Conservation (phyloP, 2,888 invertebrate species). For the Synanthedon tipuliformis region DNA sequence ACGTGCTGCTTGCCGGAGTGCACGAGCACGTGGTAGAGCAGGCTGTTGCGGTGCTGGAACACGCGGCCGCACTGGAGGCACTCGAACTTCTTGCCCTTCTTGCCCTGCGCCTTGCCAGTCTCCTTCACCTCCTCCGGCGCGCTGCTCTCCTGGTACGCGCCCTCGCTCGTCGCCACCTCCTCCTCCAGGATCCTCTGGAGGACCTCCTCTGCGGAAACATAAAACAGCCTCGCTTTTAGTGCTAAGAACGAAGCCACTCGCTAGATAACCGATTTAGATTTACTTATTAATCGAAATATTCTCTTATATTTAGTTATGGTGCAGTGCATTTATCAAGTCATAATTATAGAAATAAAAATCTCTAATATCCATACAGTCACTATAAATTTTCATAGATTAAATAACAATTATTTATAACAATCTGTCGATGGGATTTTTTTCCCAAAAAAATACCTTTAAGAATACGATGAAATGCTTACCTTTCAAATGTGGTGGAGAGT, state of each 20-base stretch:
- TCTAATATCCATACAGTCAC: too few species aligned
- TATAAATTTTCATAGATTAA: too few species aligned
- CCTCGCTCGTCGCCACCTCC: conserved; percentile 23
- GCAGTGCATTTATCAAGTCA: too few species aligned
- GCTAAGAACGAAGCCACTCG: too few species aligned
- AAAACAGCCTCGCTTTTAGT: not conserved
- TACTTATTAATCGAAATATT: too few species aligned
- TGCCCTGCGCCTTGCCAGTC: conserved; percentile 13
- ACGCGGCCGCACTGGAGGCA: conserved; percentile 79
- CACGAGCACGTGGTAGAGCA: conserved; percentile 85
- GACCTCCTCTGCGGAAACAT: conserved; percentile 39
- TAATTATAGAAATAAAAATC: too few species aligned
- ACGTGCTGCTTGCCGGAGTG: conserved; percentile 83
- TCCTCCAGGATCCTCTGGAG: conserved; percentile 50
- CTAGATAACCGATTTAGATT: too few species aligned
- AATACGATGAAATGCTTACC: not conserved
- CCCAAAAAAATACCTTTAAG: too few species aligned
- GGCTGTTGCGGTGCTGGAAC: conserved; percentile 85
- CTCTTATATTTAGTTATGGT: too few species aligned
- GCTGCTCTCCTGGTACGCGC: conserved; percentile 19
- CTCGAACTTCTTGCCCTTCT: conserved; percentile 43
- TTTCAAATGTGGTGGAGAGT: not conserved
- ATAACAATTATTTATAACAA: too few species aligned
- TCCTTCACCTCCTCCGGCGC: not conserved
- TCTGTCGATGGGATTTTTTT: too few species aligned